Percentiles rank a stretch among this genome's conserved stretches.
These are phyloP conservation scores for Agapostemon virescens DNA, from an alignment of 2,888 invertebrate genomes.

Conservation along the genomic window DNA sequence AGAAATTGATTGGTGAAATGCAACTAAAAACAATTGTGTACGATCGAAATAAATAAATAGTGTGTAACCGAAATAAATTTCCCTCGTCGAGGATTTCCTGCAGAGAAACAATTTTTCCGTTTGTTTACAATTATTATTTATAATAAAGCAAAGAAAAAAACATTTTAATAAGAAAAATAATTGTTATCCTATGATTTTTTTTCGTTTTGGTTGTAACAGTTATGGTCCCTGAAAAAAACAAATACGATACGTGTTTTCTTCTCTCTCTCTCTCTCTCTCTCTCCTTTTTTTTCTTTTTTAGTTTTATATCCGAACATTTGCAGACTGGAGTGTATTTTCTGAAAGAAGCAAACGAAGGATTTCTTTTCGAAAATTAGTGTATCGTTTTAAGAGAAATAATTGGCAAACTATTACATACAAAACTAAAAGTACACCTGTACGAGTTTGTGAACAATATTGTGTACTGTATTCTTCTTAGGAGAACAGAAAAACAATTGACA, in stretches of 20 bases:
- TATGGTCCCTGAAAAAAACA: conserved; percentile 23
- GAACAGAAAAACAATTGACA: conserved; percentile 8
- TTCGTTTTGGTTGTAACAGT: neutral
- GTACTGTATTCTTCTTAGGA: conserved; percentile 11
- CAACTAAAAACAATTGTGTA: neutral
- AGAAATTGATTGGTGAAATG: neutral
- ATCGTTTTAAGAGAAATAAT: conserved; percentile 4
- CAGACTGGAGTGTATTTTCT: conserved; percentile 22
- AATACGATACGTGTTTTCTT: conserved; percentile 22
- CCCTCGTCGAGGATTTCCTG: neutral
- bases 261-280: neutral
- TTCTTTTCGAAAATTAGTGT: conserved; percentile 17
- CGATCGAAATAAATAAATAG: neutral
- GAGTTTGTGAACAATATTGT: conserved; percentile 17
- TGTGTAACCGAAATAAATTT: neutral
- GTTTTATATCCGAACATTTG: conserved; percentile 26
- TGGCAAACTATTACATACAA: neutral
- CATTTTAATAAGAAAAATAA: neutral
- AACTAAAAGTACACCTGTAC: conserved; percentile 15
- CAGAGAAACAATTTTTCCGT: neutral
- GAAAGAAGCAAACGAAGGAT: neutral
- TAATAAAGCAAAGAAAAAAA: too few relatives aligned
- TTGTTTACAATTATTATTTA: neutral
- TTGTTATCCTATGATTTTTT: neutral
- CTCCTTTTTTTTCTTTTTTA: conserved; percentile 14